A percentile compares a stretch with the other conserved stretches of the same genome.
These are phyloP conservation scores for Protonemura montana DNA, from an alignment of 2,888 invertebrate genomes.

Conservation along the genomic window DNA sequence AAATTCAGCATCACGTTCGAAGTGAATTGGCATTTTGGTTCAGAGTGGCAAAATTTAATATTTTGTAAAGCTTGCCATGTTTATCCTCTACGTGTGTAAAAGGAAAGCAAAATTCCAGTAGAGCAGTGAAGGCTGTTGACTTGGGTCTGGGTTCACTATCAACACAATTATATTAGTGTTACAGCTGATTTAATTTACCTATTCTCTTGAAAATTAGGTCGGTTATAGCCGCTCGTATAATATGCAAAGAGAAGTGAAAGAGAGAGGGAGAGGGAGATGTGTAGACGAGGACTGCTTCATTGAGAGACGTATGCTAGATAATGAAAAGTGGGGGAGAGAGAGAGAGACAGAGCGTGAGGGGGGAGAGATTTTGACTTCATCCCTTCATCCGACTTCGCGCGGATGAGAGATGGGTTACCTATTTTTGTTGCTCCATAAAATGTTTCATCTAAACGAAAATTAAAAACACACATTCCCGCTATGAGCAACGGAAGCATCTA, in stretches of 20 bases:
- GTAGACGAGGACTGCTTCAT: not conserved
- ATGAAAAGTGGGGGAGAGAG: not conserved
- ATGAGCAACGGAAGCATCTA: not conserved
- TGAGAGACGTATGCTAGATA: not conserved
- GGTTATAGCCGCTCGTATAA: not conserved
- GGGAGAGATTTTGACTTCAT: not conserved
- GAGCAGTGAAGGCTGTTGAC: not conserved
- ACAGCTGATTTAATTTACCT: slow-evolving; percentile 7
- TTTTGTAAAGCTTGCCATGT: not conserved
- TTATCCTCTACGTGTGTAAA: not conserved
- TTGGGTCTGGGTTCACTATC: not conserved
- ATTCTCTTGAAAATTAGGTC: slow-evolving; percentile 23
- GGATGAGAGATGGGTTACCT: slow-evolving; percentile 4
- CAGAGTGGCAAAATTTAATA: not conserved
- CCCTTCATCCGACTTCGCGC: not conserved
- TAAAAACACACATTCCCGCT: not conserved
- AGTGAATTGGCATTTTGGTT: not conserved
- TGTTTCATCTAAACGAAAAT: slow-evolving; percentile 2
- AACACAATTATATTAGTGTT: not conserved
- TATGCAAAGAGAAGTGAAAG: slow-evolving; percentile 43
- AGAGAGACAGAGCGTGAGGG: not conserved
- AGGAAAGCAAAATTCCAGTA: not conserved
- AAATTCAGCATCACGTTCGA: not conserved
- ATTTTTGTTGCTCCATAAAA: not conserved
- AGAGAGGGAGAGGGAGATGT: not conserved